Evolutionary conservation across 2,888 invertebrate species (phyloP).

Genomic region (Eurytoma adleriae): DNA sequence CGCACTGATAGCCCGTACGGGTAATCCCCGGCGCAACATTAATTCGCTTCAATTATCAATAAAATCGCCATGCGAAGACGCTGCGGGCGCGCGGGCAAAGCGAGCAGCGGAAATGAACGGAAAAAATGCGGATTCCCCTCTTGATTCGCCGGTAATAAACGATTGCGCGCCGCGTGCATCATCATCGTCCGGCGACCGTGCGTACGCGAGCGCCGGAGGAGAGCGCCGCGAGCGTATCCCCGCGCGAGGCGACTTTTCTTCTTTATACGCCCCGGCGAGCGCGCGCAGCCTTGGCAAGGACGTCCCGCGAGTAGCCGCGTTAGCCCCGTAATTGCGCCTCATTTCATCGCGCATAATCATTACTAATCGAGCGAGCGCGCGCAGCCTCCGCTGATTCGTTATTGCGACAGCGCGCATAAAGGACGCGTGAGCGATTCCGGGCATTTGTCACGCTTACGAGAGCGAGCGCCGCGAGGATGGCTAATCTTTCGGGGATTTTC

Average conservation of each 20-base stretch:
- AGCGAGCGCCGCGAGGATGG: too few relatives aligned
- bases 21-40: conserved; percentile 36
- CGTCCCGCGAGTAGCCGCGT: conserved; percentile 7
- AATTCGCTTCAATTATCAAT: conserved; percentile 56
- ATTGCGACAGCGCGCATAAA: conserved; percentile 64
- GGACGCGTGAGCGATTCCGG: conserved; percentile 55
- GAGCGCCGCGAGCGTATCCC: not conserved
- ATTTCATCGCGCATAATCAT: conserved; percentile 73
- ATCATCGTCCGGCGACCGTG: not conserved
- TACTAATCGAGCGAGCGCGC: conserved; percentile 67
- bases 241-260: conserved; percentile 22
- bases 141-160: conserved; percentile 49
- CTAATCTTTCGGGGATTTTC: too few relatives aligned
- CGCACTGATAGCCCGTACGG: conserved; percentile 15
- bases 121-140: conserved; percentile 29
- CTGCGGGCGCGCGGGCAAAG: not conserved
- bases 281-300: conserved; percentile 51
- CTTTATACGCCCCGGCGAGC: conserved; percentile 6
- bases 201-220: not conserved
- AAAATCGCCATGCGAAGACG: conserved; percentile 27
- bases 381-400: conserved; percentile 66
- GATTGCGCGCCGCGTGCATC: conserved; percentile 29
- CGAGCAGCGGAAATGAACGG: conserved; percentile 50
- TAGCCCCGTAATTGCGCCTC: conserved; percentile 66
- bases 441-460: conserved; percentile 64